These are phyloP conservation scores for Epizoanthus stellaris DNA, from an alignment of 92 coral and sea anemone genomes.

Conservation along the genomic window DNA sequence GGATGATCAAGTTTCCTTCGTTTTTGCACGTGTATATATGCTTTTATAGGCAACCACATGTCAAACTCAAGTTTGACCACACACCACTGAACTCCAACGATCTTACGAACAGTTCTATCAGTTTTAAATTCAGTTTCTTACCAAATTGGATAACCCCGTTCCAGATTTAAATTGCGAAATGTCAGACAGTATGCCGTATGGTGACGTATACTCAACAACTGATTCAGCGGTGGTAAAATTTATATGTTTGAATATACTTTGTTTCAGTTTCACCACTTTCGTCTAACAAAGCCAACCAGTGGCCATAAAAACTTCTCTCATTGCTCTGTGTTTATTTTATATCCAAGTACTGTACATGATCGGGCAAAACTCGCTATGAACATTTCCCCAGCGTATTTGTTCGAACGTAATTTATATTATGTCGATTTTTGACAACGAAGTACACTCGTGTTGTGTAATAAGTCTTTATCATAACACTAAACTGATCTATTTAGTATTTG, in stretches of 20 bases:
- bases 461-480: not conserved
- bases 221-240: not conserved
- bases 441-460: not conserved
- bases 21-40: not conserved
- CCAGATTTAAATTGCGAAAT: no score
- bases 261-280: not conserved
- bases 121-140: not conserved
- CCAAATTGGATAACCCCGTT: not conserved
- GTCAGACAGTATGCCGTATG: not conserved
- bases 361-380: no score
- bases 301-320: not conserved
- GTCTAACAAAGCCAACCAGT: not conserved
- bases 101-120: no score
- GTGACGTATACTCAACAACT: not conserved
- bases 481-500: not conserved
- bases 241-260: not conserved
- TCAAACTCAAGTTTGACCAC: not conserved
- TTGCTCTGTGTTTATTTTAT: no score
- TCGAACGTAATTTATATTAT: no score
- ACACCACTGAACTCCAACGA: not conserved
- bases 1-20: not conserved
- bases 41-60: not conserved
- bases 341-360: no score
- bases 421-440: no score
- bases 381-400: no score